These are phyloP conservation scores for Aethes cnicana DNA, from an alignment of 2,888 invertebrate species.

Conservation along the genomic window DNA sequence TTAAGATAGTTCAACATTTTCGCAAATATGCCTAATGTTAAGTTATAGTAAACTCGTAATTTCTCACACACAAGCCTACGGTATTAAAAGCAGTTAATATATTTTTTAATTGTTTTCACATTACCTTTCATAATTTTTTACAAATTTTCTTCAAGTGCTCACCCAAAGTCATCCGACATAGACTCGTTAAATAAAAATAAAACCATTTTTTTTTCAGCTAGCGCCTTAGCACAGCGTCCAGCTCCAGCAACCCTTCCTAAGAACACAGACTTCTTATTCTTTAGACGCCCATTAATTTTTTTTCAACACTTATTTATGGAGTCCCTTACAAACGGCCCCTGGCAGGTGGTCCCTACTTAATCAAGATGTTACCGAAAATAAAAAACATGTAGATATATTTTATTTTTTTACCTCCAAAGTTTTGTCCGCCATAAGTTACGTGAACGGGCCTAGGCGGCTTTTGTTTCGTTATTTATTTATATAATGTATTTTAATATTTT, in stretches of 20 bases:
- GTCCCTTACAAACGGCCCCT: conserved; percentile 61
- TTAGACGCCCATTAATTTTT: conserved; percentile 72
- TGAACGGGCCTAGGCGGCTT: conserved; percentile 54
- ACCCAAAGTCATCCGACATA: too few species aligned
- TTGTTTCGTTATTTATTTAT: conserved; percentile 76
- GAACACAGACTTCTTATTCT: conserved; percentile 60
- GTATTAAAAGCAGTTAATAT: too few species aligned
- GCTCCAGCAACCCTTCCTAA: conserved; percentile 28
- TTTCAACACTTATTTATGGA: conserved; percentile 71
- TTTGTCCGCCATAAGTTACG: conserved; percentile 69
- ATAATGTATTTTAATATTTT: conserved; percentile 71
- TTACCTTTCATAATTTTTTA: too few species aligned
- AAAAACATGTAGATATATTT: conserved; percentile 67
- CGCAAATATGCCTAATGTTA: neutral
- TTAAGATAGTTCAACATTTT: neutral
- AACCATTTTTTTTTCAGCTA: too few species aligned
- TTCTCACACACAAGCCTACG: too few species aligned
- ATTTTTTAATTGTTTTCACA: too few species aligned
- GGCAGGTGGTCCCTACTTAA: conserved; percentile 82
- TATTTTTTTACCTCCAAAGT: conserved; percentile 74
- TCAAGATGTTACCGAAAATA: conserved; percentile 80
- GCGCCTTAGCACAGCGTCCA: conserved; percentile 54
- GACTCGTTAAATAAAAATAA: conserved; percentile 10
- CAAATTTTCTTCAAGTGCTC: too few species aligned
- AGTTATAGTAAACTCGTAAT: too few species aligned